Evolutionary conservation across 1,140 invertebrate species (phyloP).

Genomic region (Macrosteles quadrilineatus): DNA sequence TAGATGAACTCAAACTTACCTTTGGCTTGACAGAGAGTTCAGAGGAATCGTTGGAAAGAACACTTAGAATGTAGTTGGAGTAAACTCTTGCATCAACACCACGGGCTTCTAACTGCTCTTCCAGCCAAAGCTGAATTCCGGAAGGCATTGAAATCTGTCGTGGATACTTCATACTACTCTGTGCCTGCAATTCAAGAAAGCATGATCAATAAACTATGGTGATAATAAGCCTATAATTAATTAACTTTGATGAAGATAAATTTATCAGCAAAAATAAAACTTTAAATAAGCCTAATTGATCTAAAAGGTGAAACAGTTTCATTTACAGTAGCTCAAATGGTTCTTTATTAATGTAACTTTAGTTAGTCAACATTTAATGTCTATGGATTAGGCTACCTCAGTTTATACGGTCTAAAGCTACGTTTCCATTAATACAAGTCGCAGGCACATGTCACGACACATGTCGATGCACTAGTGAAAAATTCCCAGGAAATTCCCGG

Average conservation of each 20-base stretch:
- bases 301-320: background rate
- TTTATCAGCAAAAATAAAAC: background rate
- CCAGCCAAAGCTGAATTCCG: slow-evolving; percentile 57
- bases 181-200: slow-evolving; percentile 40
- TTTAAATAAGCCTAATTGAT: background rate
- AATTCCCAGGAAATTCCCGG: no score
- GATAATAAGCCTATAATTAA: background rate
- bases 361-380: no score
- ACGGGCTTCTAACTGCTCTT: slow-evolving; percentile 59
- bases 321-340: no score
- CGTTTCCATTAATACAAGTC: no score
- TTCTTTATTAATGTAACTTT: no score
- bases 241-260: background rate
- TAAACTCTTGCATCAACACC: slow-evolving; percentile 62
- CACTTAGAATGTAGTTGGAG: slow-evolving; percentile 60
- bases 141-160: slow-evolving; percentile 56
- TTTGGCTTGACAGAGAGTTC: slow-evolving; percentile 32
- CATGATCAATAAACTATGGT: background rate
- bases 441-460: no score
- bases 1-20: slow-evolving; percentile 26
- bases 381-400: no score
- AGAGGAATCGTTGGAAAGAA: slow-evolving; percentile 51
- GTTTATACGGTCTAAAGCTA: no score
- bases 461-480: no score
- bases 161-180: slow-evolving; percentile 54